Evolutionary conservation across 2,113 vertebrate species (phyloP), one percentile per base, ranked within the genome.

Genomic region (Dipodomys ordii): DNA sequence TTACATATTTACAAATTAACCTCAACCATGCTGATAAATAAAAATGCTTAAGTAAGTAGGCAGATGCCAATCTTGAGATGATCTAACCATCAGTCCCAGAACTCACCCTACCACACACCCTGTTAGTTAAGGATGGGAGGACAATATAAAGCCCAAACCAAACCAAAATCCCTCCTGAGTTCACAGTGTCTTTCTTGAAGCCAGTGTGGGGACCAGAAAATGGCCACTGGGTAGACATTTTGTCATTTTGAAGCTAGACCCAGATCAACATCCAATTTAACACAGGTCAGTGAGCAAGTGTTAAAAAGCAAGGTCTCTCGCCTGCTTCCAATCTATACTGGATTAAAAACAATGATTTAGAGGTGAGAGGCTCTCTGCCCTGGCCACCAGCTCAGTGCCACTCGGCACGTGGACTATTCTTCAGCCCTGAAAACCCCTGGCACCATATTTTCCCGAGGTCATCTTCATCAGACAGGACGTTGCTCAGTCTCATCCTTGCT

Each of bases 311-410:
- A 95, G 92, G 80, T 96, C 94, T 95, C 90, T 95, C 1, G 25
- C 82, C 94, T 83, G 84, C 87, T 94, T 95, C 88, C 95, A 94
- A 96, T 97, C 97, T 96, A 92, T 94, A 96, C 94, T 95, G 93
- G 93, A 97, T 96, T 92, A 90, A 90, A 97, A 96, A 95, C 97
- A 97, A 95, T 95, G 96, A 94, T 88, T 85, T 92, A 67, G 92
- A 88, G 95, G 97, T 90, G 96, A 97, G 96, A 95, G 96, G 96
- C 76, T 69, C 62, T 44, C 73, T 81, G 90, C n/a, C 92, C 0
- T 2, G 49, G 85, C 78, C 39, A 4, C 0, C 15, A 32, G 85
- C 92, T 87, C 84, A 22, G 80, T n/a, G 87, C 92, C 96, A 85
- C 46, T 94, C 94, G 28, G 79, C 28, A 28, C 62, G 62, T 1